A percentile compares a stretch with the other conserved stretches of the same genome.
Evolutionary conservation across 2,113 vertebrate species (phyloP).

Genomic region (Sitta europaea): DNA sequence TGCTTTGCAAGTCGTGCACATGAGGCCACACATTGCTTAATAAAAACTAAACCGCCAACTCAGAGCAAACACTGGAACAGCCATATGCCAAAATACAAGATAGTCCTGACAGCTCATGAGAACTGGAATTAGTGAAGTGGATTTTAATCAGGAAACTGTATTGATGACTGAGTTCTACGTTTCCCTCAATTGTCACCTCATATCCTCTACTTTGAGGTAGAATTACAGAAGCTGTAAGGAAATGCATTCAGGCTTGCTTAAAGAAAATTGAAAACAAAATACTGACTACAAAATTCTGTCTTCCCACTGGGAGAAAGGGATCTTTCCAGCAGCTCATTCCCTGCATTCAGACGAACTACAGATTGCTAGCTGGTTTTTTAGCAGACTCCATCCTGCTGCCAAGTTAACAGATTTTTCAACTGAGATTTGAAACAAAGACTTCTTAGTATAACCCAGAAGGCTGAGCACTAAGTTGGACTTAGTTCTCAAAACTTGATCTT

Average conservation of each 20-base stretch:
- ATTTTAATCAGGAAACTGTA: background rate
- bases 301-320: background rate
- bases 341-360: background rate
- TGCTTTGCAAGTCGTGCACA: background rate
- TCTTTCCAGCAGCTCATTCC: background rate
- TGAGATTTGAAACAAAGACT: background rate
- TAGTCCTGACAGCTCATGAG: background rate
- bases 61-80: background rate
- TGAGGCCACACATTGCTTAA: background rate
- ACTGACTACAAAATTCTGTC: background rate
- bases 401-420: slow-evolving; percentile 4
- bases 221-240: background rate
- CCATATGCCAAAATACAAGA: background rate
- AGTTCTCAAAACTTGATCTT: background rate
- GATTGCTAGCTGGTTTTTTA: background rate
- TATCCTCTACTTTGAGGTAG: background rate
- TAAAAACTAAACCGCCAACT: background rate
- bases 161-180: background rate
- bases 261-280: background rate
- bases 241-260: background rate
- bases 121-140: background rate
- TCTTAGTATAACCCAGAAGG: background rate
- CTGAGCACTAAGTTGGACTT: background rate
- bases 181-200: background rate
- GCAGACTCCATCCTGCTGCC: background rate